phyloP scores from a whole-genome alignment of 2,888 invertebrate species.

The Zaprionus bogoriensis region DNA sequence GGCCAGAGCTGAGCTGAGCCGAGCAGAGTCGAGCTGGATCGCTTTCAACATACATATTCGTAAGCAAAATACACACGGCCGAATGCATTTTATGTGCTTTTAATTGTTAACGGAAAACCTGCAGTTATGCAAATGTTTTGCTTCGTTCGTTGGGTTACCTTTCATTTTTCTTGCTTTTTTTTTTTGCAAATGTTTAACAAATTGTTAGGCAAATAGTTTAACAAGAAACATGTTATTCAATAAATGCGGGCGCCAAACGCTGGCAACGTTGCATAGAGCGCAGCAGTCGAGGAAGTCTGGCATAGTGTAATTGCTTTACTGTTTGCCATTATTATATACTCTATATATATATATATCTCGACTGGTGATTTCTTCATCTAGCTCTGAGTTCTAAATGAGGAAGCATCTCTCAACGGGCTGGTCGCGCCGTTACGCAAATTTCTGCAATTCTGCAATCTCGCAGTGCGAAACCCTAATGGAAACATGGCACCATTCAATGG shows the following conservation, averaged over 20 bases:
- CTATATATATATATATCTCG: background rate
- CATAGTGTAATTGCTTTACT: background rate
- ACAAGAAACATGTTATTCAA: constrained; percentile 42
- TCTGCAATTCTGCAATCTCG: background rate
- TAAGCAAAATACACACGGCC: constrained; percentile 14
- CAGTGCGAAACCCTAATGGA: background rate
- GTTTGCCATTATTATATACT: background rate
- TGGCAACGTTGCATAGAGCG: background rate
- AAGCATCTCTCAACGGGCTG: background rate
- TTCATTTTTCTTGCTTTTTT: constrained; percentile 35
- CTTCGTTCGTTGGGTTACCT: constrained; percentile 21
- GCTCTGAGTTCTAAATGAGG: background rate
- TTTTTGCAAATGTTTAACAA: constrained; percentile 54
- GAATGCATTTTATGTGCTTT: constrained; percentile 46
- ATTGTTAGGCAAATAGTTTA: constrained; percentile 57
- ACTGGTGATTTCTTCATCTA: background rate
- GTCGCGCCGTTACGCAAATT: background rate
- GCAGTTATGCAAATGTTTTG: constrained; percentile 63
- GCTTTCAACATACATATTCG: constrained; percentile 11
- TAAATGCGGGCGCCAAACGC: constrained; percentile 13
- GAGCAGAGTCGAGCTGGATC: background rate
- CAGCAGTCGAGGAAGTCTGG: background rate
- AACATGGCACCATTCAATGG: background rate
- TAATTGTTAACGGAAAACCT: constrained; percentile 67
- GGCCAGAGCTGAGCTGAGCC: too few species aligned